Evolutionary conservation across 2,888 invertebrate genomes (phyloP), one percentile per base, ranked within the genome.

Genomic region (Eupithecia exiguata): DNA sequence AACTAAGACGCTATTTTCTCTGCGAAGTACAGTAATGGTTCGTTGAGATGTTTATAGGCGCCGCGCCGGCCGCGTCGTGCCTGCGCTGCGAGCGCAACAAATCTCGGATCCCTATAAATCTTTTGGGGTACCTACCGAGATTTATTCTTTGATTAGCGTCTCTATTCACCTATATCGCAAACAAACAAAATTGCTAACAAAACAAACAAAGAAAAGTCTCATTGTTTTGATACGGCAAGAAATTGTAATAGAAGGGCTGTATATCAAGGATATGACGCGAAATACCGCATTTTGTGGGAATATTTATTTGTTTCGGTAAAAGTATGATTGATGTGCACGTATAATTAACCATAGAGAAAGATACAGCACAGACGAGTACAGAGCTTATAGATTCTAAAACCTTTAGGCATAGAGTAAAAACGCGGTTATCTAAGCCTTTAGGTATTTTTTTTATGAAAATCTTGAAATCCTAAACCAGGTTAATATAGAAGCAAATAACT

Each of bases 141-240:
- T 91, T 89, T 91, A 90, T 90, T 84, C 88, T 86, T 89, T 90
- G 90, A 91, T 90, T 90, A 91, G 88, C 87, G 87, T 87, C 86
- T 85, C 84, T 86, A 86, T 88, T 86, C 84, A 82, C 81, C 77
- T 82, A 84, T 86, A 84, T 84, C 83, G 83, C 80, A 82, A 84
- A 74, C 75, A 72, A 82, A 79, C 79, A 77, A 78, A 74, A 71
- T 69, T 74, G 69, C 72, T 70, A 46, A 62, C 70, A 46, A 67
- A 72, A 76, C 65, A 75, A 66, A 75, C 67, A 75, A 75, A 77
- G 66, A 70, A 70, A 72, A 70, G 30, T 36, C 68, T 49, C 61
- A 74, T 68, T 73, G 71, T 75, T 70, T 68, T 71, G 67, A 77
- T 74, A 74, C 61, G 40, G 62, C 68, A 38, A 61, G 58, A 62